phyloP scores from a whole-genome alignment of 2,797 vertebrate genomes.

The Typhlichthys eigenmanni region DNA sequence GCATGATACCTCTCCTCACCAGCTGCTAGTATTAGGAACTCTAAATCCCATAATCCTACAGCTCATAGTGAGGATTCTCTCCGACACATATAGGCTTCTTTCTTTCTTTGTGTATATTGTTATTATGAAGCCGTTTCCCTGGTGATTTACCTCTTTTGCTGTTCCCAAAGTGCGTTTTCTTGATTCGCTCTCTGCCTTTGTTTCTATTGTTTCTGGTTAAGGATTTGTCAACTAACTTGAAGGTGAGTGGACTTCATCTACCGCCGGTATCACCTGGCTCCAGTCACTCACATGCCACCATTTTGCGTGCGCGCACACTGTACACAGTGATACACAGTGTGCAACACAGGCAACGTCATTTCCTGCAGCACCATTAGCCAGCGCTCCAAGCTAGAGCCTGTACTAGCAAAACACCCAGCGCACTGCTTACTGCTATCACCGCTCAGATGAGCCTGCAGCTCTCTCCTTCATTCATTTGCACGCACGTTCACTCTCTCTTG shows the following conservation, averaged over 20 bases:
- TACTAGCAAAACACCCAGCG: slow-evolving; percentile 23
- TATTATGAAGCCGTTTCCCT: slow-evolving; percentile 36
- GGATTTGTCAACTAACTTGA: slow-evolving; percentile 73
- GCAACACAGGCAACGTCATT: background rate
- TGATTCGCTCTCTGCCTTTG: slow-evolving; percentile 64
- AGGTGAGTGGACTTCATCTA: slow-evolving; percentile 72
- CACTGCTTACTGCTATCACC: slow-evolving; percentile 58
- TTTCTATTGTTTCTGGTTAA: slow-evolving; percentile 75
- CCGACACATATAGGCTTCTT: slow-evolving; percentile 43
- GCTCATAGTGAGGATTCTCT: slow-evolving; percentile 46
- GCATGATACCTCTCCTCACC: slow-evolving; percentile 30
- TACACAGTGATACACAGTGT: slow-evolving; percentile 30
- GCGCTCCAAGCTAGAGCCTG: slow-evolving; percentile 14
- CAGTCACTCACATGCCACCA: slow-evolving; percentile 51
- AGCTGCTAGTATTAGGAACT: slow-evolving; percentile 50
- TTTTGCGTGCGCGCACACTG: slow-evolving; percentile 41
- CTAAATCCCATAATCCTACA: slow-evolving; percentile 65
- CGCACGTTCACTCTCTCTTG: background rate
- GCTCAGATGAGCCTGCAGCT: slow-evolving; percentile 19
- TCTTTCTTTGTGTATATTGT: slow-evolving; percentile 38
- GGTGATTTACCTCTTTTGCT: slow-evolving; percentile 40
- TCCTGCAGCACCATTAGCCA: slow-evolving; percentile 30
- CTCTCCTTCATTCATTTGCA: slow-evolving; percentile 30
- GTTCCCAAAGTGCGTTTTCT: slow-evolving; percentile 44
- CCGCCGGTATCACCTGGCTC: slow-evolving; percentile 45